Percentiles rank a stretch among this genome's conserved stretches.
Evolutionary conservation across 1,140 invertebrate species (phyloP).

Genomic region (Pseudomyrmex pallidus): DNA sequence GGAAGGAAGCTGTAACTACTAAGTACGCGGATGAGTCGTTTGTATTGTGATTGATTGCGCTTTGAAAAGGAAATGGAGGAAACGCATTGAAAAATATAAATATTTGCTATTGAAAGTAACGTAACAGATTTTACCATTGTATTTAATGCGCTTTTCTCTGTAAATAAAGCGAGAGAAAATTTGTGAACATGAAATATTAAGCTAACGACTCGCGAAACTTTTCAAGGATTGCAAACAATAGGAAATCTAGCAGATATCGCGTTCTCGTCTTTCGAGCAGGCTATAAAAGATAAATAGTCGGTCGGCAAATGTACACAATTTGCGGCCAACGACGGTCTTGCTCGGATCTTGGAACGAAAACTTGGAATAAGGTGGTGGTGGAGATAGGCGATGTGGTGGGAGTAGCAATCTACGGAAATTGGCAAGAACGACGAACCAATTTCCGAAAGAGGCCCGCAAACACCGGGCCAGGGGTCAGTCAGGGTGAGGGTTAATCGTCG

Average conservation of each 20-base stretch:
- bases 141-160: neutral
- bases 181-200: too few relatives aligned
- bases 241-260: conserved; percentile 53
- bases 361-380: conserved; percentile 54
- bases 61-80: conserved; percentile 17
- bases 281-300: conserved; percentile 84
- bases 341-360: conserved; percentile 66
- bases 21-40: conserved; percentile 22
- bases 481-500: conserved; percentile 83
- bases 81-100: neutral
- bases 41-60: neutral
- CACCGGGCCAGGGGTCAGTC: conserved; percentile 80
- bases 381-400: conserved; percentile 57
- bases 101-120: conserved; percentile 5
- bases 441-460: conserved; percentile 81
- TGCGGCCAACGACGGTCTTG: conserved; percentile 75
- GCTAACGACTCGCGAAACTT: conserved; percentile 40
- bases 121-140: neutral
- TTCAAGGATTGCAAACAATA: conserved; percentile 26
- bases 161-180: too few relatives aligned
- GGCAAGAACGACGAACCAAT: conserved; percentile 83
- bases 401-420: conserved; percentile 84
- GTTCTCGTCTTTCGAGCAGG: conserved; percentile 75
- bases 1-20: conserved; percentile 73
- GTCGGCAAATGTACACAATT: conserved; percentile 84